Base-by-base conservation (phyloP, 2,888 invertebrate genomes). In the Melinopterus prodromus region DNA sequence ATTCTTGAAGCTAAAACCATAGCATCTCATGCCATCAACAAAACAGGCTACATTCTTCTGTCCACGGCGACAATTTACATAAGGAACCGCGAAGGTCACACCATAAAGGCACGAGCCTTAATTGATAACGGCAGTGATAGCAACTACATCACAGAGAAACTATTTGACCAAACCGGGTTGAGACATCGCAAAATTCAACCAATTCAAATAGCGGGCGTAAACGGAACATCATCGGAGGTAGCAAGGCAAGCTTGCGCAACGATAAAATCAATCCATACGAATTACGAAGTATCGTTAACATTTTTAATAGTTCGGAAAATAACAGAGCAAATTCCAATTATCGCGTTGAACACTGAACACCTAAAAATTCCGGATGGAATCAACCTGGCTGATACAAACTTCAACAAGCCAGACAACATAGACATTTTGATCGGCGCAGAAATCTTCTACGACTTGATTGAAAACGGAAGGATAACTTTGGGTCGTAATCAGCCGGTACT, bases 61-160 rank as follows among this genome's bases (percentile, higher is more conserved):
- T 79, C 79, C 16, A 79, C 79, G 71, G 78, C 78, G 2, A 15
- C 14, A 9, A 78, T 78, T 36, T n/a, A 72, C 71, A 36, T 78
- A 7, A 16, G 12, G 69, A 70, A 74, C 69, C 6, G 69, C n/a
- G 16, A 78, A n/a, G 70, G 70, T 6, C 38, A 78, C 7, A 12
- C n/a, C 5, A 26, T 71, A 16, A 69, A 36, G 15, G n/a, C 69
- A 69, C 53, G 75, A 16, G 75, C 75, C 6, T 6, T 78, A 6
- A 14, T 75, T 4, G 38, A 78, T 26, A 38, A 26, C n/a, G 78
- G 71, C 14, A 78, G 38, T 6, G 35, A 76, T 12, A 76, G 69
- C 16, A 7, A 16, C 69, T 53, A 53, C 9, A 9, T 37, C 9
- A 37, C 76, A 14, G 16, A 14, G 3, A n/a, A 38, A 16, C 16